A percentile compares a stretch with the other conserved stretches of the same genome.
Evolutionary conservation across 2,888 invertebrate species (phyloP).

Genomic region (Anthophora plumipes): DNA sequence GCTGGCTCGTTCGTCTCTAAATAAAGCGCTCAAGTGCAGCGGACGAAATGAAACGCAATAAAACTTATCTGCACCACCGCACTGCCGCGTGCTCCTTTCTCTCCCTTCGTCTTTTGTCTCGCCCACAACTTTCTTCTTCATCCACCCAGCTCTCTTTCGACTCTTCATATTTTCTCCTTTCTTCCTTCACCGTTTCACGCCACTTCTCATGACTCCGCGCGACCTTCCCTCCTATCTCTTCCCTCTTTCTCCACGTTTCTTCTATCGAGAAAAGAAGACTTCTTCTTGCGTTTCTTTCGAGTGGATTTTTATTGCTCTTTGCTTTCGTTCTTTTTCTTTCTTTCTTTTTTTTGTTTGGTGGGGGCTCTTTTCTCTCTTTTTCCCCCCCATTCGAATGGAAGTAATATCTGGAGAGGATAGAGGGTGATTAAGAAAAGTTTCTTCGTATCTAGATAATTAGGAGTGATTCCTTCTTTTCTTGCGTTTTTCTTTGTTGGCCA

Average conservation of each 20-base stretch:
- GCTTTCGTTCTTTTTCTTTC: not conserved
- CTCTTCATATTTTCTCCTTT: not conserved
- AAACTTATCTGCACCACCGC: constrained; percentile 66
- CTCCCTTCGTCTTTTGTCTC: not conserved
- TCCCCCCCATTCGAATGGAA: not conserved
- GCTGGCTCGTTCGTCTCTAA: constrained; percentile 69
- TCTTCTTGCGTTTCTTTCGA: not conserved
- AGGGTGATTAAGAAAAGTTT: not conserved
- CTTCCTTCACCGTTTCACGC: not conserved
- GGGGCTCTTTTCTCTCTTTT: no score
- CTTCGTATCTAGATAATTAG: no score
- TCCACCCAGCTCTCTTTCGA: not conserved
- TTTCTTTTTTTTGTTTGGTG: no score
- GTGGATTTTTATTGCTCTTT: constrained; percentile 2
- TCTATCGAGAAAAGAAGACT: no score
- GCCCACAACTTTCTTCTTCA: no score
- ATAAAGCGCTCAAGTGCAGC: constrained; percentile 77
- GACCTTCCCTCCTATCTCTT: no score
- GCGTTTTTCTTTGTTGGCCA: no score
- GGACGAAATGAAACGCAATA: constrained; percentile 74
- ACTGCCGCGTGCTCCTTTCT: not conserved
- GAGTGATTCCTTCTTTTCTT: not conserved
- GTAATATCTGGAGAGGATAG: not conserved
- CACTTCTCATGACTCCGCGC: not conserved
- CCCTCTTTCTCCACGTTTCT: no score